Percentiles rank a stretch among this genome's conserved stretches.
Conservation (phyloP, 2,888 invertebrate genomes). For the Anodontia alba region DNA sequence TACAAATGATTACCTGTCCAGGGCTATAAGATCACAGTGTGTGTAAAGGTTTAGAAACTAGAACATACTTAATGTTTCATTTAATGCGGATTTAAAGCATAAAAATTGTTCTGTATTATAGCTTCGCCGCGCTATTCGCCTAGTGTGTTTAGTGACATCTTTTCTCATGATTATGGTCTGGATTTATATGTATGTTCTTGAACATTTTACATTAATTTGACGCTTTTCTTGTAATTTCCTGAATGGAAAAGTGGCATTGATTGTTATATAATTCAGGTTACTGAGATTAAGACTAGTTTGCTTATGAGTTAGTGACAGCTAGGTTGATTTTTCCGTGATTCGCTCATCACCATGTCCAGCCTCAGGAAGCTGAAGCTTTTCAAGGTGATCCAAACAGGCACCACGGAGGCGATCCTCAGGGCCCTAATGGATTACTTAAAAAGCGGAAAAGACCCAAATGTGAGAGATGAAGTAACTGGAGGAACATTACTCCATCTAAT, state of each 20-base stretch:
- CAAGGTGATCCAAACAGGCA: constrained; percentile 85
- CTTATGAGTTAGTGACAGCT: too few species aligned
- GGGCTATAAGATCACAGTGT: background rate
- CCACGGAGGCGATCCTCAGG: constrained; percentile 69
- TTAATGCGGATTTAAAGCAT: background rate
- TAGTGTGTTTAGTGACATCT: too few species aligned
- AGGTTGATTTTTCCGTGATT: too few species aligned
- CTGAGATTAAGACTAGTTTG: too few species aligned
- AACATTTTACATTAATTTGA: too few species aligned
- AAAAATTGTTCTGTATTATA: too few species aligned
- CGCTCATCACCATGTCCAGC: constrained; percentile 60
- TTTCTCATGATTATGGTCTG: too few species aligned
- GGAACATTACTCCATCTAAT: constrained; percentile 77
- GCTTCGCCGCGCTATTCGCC: too few species aligned
- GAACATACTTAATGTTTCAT: background rate
- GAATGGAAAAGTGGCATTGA: background rate
- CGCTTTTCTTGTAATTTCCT: background rate
- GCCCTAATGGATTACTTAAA: constrained; percentile 73
- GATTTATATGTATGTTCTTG: too few species aligned
- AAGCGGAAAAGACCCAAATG: constrained; percentile 76
- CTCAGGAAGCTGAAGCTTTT: constrained; percentile 74
- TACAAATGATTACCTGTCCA: background rate
- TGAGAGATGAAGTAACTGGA: constrained; percentile 72
- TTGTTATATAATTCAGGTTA: background rate
- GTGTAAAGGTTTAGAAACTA: background rate